These are phyloP conservation scores for Thera britannica DNA, from an alignment of 2,888 invertebrate genomes.

Conservation along the genomic window DNA sequence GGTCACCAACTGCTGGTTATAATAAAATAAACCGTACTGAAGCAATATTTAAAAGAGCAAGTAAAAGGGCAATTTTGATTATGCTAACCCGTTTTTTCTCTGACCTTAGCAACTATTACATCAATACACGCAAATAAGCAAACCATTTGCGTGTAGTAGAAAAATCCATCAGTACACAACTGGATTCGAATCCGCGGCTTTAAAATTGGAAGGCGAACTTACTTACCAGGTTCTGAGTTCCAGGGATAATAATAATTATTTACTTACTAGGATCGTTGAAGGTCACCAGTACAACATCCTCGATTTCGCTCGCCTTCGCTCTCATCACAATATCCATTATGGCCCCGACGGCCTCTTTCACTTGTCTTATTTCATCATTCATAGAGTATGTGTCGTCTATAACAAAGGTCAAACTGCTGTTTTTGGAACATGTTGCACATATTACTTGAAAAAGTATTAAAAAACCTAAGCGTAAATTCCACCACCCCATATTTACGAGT, in stretches of 20 bases:
- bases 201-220: too few species aligned
- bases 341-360: slow-evolving; percentile 38
- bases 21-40: too few species aligned
- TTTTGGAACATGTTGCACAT: slow-evolving; percentile 39
- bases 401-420: slow-evolving; percentile 48
- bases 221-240: background rate
- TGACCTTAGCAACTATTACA: too few species aligned
- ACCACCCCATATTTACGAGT: slow-evolving; percentile 5
- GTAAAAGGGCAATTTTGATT: too few species aligned
- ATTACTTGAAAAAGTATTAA: slow-evolving; percentile 21
- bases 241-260: background rate
- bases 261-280: slow-evolving; percentile 55
- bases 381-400: slow-evolving; percentile 54
- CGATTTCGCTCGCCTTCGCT: slow-evolving; percentile 45
- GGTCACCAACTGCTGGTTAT: too few species aligned
- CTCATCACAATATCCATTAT: slow-evolving; percentile 47
- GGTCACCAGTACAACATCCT: slow-evolving; percentile 53
- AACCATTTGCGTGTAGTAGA: too few species aligned
- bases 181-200: too few species aligned
- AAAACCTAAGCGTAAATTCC: background rate
- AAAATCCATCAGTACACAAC: too few species aligned
- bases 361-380: slow-evolving; percentile 43
- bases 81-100: too few species aligned
- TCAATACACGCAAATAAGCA: too few species aligned
- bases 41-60: too few species aligned